Evolutionary conservation across 2,888 invertebrate genomes (phyloP), one percentile per base, ranked within the genome.

Genomic region (Adineta ricciae): DNA sequence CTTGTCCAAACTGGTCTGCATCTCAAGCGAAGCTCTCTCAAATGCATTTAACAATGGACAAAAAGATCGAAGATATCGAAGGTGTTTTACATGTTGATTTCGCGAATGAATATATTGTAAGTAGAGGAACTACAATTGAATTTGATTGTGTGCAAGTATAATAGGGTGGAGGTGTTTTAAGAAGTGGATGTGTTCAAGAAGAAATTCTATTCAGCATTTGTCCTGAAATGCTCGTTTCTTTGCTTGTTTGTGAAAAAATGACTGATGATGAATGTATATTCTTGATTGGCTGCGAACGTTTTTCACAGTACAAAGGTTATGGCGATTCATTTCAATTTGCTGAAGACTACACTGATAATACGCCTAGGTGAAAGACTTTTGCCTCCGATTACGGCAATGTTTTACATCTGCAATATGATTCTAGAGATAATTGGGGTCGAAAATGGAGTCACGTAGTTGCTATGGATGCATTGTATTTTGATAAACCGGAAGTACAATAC

Each of bases 161-260:
- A 4, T 64, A 64, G 16, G 96, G 96, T 0, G 96, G 96, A 2
- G 96, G 96, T 0, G 95, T 96, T 0, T 90, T 96, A 24, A 93
- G 93, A 0, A 91, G 92, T 86, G 96, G 96, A 0, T 94, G 94
- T 89, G 96, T 96, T 0, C 96, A 96, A 90, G 97, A 97, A 90
- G 97, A 97, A 91, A 97, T 97, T 87, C 92, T 96, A 82, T 97
- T 96, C 89, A 93, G 95, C 16, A 94, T 96, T 87, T 95, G 95
- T 88, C 96, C 97, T 0, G 97, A 97, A 90, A 91, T 96, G 87
- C 92, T 97, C 87, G 91, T 94, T 5, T 93, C 94, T 7, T 93
- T 95, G 91, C 92, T 97, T 9, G 94, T 96, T 88, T 94, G 94
- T 0, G 95, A 96, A 90, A 92, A 92, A 46, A 90, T 96, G 87